Percentiles rank a stretch among this genome's conserved stretches.
phyloP scores from a whole-genome alignment of 2,797 vertebrate species.

The Bufotes viridis region DNA sequence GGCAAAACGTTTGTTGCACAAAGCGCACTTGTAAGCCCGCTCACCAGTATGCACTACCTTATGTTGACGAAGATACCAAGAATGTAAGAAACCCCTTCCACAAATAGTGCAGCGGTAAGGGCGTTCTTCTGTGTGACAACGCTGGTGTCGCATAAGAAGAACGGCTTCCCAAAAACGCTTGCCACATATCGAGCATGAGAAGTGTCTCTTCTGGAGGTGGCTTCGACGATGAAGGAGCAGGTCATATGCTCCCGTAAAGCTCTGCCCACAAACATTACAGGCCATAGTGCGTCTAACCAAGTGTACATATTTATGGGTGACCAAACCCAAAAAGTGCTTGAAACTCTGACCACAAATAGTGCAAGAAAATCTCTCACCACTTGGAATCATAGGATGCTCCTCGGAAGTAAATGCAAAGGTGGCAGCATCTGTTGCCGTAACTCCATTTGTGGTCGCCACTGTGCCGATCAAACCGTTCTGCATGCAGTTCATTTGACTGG shows the following conservation, averaged over 20 bases:
- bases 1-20: slow-evolving; percentile 78
- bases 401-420: slow-evolving; percentile 58
- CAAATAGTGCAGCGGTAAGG: slow-evolving; percentile 90
- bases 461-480: slow-evolving; percentile 67
- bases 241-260: slow-evolving; percentile 71
- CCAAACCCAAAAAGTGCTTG: slow-evolving; percentile 73
- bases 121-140: slow-evolving; percentile 89
- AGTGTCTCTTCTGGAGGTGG: slow-evolving; percentile 78
- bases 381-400: slow-evolving; percentile 55
- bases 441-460: slow-evolving; percentile 60
- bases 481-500: slow-evolving; percentile 54
- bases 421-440: slow-evolving; percentile 56
- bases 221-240: slow-evolving; percentile 75
- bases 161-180: slow-evolving; percentile 93
- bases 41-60: slow-evolving; percentile 92
- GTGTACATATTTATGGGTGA: slow-evolving; percentile 79
- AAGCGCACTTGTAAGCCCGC: slow-evolving; percentile 85
- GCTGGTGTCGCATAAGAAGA: slow-evolving; percentile 87
- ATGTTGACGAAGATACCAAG: slow-evolving; percentile 93
- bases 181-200: slow-evolving; percentile 90
- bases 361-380: slow-evolving; percentile 72
- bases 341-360: slow-evolving; percentile 76
- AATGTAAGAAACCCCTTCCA: slow-evolving; percentile 90
- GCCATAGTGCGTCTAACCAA: slow-evolving; percentile 71
- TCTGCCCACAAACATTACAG: slow-evolving; percentile 73